Percentiles rank a stretch among this genome's conserved stretches.
These are phyloP conservation scores for Cathartes aura DNA, from an alignment of 2,113 vertebrate species.

Conservation along the genomic window DNA sequence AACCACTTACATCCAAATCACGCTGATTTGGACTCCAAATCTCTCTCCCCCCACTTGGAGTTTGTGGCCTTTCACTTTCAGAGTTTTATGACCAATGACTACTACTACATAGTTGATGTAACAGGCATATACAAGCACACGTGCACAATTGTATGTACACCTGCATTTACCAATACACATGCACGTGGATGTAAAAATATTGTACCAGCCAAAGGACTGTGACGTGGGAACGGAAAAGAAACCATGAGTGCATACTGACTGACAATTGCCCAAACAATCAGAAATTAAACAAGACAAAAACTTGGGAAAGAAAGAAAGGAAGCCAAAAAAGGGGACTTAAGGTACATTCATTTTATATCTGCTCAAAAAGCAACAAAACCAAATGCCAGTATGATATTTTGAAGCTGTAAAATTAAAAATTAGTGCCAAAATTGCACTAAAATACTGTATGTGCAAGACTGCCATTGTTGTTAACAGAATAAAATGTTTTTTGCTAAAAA, in stretches of 20 bases:
- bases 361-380: background rate
- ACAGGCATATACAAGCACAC: fast-evolving
- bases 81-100: background rate
- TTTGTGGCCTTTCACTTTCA: background rate
- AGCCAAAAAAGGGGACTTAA: background rate
- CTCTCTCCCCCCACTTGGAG: background rate
- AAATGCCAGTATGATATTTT: background rate
- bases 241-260: fast-evolving
- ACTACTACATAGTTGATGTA: fast-evolving
- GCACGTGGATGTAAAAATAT: background rate
- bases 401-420: background rate
- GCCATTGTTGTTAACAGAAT: background rate
- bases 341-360: background rate
- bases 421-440: background rate
- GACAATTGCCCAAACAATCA: background rate
- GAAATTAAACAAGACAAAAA: background rate
- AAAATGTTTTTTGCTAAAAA: background rate
- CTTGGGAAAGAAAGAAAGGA: background rate
- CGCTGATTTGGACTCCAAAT: background rate
- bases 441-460: background rate
- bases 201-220: background rate
- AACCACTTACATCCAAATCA: background rate
- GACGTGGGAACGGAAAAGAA: background rate
- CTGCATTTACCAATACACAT: background rate
- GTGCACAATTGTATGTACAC: fast-evolving